These are phyloP conservation scores for Pygocentrus nattereri DNA, from an alignment of 2,797 vertebrate genomes.

Conservation along the genomic window DNA sequence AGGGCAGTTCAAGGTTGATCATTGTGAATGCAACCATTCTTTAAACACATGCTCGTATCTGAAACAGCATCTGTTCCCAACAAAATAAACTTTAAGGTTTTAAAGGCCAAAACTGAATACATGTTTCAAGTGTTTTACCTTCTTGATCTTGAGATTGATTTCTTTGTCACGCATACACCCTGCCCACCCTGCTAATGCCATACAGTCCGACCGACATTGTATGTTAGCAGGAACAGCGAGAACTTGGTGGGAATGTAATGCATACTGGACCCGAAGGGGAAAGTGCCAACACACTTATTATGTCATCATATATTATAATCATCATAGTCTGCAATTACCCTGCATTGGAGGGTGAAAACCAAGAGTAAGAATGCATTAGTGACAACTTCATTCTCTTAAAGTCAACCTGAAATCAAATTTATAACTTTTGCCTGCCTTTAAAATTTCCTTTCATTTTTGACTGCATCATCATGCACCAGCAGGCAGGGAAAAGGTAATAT, in stretches of 20 bases:
- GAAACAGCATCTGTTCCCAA: not conserved
- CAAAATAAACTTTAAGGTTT: not conserved
- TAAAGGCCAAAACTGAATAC: not conserved
- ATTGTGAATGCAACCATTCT: not conserved
- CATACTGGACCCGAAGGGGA: not conserved
- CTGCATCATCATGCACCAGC: no score
- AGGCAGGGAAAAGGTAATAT: no score
- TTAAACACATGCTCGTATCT: not conserved
- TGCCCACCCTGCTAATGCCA: not conserved
- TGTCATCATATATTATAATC: not conserved
- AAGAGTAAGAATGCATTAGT: no score
- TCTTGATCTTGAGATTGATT: no score
- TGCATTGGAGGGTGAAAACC: no score
- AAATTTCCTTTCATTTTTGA: no score
- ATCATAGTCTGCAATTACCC: no score
- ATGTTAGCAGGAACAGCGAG: not conserved
- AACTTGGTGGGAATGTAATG: not conserved
- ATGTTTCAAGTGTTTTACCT: not conserved
- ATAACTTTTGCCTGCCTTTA: no score
- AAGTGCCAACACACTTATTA: not conserved
- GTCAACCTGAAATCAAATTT: no score
- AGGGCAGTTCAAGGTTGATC: not conserved
- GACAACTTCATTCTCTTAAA: no score
- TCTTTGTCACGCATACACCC: not conserved
- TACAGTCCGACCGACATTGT: not conserved